These are phyloP conservation scores for Chorisops tibialis DNA, from an alignment of 2,888 invertebrate genomes.

Conservation along the genomic window DNA sequence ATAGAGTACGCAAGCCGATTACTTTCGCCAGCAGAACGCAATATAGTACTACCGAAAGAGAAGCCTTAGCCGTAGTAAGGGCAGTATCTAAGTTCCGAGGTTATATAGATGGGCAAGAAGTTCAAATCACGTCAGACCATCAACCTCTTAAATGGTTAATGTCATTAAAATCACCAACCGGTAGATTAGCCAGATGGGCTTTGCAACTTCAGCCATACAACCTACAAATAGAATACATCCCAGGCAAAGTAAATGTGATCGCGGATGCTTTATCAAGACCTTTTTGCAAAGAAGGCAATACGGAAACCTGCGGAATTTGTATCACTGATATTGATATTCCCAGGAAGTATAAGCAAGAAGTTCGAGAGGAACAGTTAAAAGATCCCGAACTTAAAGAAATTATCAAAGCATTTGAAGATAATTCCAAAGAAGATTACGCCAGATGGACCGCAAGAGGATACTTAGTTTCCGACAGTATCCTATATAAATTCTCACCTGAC, in stretches of 20 bases:
- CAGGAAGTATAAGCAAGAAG: not conserved
- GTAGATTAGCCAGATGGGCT: conserved; percentile 50
- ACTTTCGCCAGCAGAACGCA: conserved; percentile 41
- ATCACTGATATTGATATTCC: not conserved
- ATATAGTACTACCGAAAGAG: too few relatives aligned
- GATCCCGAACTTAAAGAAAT: conserved; percentile 36
- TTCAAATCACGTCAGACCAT: conserved; percentile 36
- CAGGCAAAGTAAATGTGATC: conserved; percentile 42
- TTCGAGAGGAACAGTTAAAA: conserved; percentile 32
- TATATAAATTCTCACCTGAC: not conserved
- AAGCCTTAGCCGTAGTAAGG: too few relatives aligned
- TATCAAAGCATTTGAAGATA: too few relatives aligned
- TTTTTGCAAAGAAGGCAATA: conserved; percentile 33
- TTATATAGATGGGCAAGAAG: conserved; percentile 45
- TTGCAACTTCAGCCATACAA: conserved; percentile 45
- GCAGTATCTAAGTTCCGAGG: conserved; percentile 46
- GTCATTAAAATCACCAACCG: conserved; percentile 44
- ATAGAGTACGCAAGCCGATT: conserved; percentile 40
- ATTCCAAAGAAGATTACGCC: too few relatives aligned
- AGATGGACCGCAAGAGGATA: not conserved
- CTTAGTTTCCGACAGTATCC: not conserved
- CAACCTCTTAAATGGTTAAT: conserved; percentile 48
- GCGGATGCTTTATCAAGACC: conserved; percentile 6
- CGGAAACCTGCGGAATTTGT: not conserved
- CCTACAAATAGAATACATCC: conserved; percentile 44